phyloP scores from a whole-genome alignment of 23 tunicate species.

The Trididemnum miniatum region DNA sequence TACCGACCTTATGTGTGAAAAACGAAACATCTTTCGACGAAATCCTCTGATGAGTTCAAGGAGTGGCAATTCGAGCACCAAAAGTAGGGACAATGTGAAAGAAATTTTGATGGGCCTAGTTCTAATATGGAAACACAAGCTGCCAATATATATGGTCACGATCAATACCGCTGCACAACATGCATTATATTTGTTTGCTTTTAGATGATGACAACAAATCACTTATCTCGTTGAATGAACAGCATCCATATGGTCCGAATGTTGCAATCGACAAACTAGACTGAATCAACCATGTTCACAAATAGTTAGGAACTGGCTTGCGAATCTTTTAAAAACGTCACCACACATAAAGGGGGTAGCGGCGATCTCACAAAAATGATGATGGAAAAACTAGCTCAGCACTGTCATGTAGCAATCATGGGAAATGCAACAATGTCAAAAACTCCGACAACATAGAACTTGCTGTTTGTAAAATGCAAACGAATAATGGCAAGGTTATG shows the following conservation, averaged over 20 bases:
- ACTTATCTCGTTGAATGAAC: not conserved
- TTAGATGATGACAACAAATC: slow-evolving; percentile 31
- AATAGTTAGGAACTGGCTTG: slow-evolving; percentile 27
- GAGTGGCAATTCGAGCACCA: slow-evolving; percentile 16
- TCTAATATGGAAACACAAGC: slow-evolving; percentile 24
- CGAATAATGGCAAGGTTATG: slow-evolving; percentile 9
- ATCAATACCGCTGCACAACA: not conserved
- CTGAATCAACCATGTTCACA: slow-evolving; percentile 34
- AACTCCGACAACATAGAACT: not conserved
- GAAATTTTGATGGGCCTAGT: slow-evolving; percentile 27
- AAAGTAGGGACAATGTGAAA: not conserved
- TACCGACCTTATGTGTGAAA: not conserved
- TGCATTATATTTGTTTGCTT: not conserved
- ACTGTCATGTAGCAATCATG: slow-evolving; percentile 11
- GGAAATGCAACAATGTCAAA: slow-evolving; percentile 5
- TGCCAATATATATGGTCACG: slow-evolving; percentile 6
- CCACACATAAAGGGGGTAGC: slow-evolving; percentile 18
- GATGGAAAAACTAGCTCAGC: not conserved
- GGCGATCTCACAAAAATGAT: not conserved
- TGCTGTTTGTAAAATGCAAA: slow-evolving; percentile 16
- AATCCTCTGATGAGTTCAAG: not conserved
- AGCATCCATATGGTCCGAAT: not conserved
- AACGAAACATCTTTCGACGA: not conserved
- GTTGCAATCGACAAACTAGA: slow-evolving; percentile 3
- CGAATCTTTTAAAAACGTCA: slow-evolving; percentile 8